phyloP scores from a whole-genome alignment of 2,113 vertebrate genomes.

The Ia io region DNA sequence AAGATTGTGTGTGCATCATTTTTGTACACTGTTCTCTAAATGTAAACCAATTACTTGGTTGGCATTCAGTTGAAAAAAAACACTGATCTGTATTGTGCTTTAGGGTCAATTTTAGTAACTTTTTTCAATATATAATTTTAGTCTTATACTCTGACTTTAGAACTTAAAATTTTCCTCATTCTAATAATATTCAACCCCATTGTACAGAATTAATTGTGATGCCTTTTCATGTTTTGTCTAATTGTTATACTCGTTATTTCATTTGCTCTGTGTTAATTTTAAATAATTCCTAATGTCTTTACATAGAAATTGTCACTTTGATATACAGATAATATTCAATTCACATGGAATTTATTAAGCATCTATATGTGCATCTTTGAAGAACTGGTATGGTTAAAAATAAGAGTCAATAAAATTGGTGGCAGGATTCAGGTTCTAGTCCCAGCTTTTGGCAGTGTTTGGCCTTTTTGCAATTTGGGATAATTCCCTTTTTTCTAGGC shows the following conservation, averaged over 20 bases:
- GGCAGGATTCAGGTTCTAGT: neutral
- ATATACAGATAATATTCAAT: neutral
- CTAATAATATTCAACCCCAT: neutral
- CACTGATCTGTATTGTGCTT: neutral
- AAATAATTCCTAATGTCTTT: neutral
- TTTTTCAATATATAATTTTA: neutral
- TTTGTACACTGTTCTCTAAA: neutral
- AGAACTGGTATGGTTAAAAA: conserved; percentile 1
- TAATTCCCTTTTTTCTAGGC: neutral
- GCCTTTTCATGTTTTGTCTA: conserved; percentile 7
- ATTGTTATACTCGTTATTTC: neutral
- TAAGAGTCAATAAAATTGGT: neutral
- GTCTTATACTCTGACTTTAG: neutral
- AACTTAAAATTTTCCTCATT: conserved; percentile 5
- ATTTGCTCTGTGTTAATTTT: neutral
- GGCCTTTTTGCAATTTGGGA: neutral
- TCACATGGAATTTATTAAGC: neutral
- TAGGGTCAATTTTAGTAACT: neutral
- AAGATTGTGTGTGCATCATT: neutral
- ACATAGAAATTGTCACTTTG: neutral
- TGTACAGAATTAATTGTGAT: neutral
- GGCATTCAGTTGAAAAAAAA: neutral
- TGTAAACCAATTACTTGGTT: neutral
- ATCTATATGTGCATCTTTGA: neutral
- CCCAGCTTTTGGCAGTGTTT: conserved; percentile 4